phyloP scores from a whole-genome alignment of 2,113 vertebrate species.

The Periophthalmodon schlosseri region DNA sequence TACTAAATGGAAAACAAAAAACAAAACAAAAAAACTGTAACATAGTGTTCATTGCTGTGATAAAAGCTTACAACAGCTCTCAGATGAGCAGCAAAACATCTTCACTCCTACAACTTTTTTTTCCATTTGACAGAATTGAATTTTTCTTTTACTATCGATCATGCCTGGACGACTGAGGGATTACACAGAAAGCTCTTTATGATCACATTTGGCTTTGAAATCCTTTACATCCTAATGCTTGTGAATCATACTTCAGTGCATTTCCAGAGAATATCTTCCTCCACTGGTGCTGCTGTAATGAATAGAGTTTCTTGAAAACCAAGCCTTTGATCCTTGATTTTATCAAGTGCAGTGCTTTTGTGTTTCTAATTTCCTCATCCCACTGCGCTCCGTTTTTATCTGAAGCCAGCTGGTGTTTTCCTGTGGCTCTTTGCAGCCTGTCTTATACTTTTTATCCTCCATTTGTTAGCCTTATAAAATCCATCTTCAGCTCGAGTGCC shows the following conservation, averaged over 20 bases:
- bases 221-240: constrained; percentile 14
- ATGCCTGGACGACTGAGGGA: too few species aligned
- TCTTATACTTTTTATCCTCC: constrained; percentile 64
- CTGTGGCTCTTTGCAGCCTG: constrained; percentile 66
- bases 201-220: constrained; percentile 34
- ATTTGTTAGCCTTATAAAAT: constrained; percentile 57
- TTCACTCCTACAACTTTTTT: too few species aligned
- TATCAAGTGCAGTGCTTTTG: constrained; percentile 77
- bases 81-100: too few species aligned
- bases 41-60: neutral
- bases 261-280: constrained; percentile 66
- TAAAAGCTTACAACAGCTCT: constrained; percentile 10
- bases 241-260: constrained; percentile 9
- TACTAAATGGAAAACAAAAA: neutral
- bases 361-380: constrained; percentile 80
- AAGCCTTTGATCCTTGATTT: constrained; percentile 77
- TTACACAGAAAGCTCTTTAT: neutral
- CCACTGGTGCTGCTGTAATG: constrained; percentile 70
- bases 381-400: constrained; percentile 75
- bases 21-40: neutral
- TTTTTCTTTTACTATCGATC: too few species aligned
- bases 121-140: too few species aligned
- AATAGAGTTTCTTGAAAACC: constrained; percentile 59
- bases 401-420: constrained; percentile 77
- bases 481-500: constrained; percentile 45